These are phyloP conservation scores for Masnerella sp. DNA, from an alignment of 2,888 invertebrate genomes.

Conservation along the genomic window DNA sequence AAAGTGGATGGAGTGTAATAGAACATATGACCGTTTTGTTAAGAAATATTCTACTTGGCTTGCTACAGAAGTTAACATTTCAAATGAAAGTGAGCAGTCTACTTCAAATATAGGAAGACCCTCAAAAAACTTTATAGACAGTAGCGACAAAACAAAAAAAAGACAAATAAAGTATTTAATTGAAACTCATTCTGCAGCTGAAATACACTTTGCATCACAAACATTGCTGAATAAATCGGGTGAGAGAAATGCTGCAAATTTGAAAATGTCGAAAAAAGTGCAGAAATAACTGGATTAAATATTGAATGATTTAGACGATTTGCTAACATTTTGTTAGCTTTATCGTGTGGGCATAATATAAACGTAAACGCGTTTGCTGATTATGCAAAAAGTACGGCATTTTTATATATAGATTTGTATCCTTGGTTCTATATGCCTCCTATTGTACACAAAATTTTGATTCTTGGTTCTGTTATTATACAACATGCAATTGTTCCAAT, in stretches of 20 bases:
- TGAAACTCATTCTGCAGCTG: no score
- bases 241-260: background rate
- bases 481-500: conserved; percentile 1
- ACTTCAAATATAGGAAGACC: no score
- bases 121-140: no score
- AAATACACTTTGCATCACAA: no score
- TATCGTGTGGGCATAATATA: background rate
- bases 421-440: conserved; percentile 6
- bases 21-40: no score
- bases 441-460: conserved; percentile 3
- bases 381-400: background rate
- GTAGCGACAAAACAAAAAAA: no score
- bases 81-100: no score
- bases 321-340: background rate
- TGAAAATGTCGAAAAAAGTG: background rate
- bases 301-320: background rate
- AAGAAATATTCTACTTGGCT: no score
- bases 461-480: background rate
- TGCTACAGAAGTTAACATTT: no score
- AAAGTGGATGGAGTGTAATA: no score
- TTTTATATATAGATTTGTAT: background rate
- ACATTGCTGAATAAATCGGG: no score
- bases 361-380: background rate
- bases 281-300: conserved; percentile 1
- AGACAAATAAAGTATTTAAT: no score